Evolutionary conservation across 2,888 invertebrate species (phyloP).

Genomic region (Rhimphoctona megacephalus): DNA sequence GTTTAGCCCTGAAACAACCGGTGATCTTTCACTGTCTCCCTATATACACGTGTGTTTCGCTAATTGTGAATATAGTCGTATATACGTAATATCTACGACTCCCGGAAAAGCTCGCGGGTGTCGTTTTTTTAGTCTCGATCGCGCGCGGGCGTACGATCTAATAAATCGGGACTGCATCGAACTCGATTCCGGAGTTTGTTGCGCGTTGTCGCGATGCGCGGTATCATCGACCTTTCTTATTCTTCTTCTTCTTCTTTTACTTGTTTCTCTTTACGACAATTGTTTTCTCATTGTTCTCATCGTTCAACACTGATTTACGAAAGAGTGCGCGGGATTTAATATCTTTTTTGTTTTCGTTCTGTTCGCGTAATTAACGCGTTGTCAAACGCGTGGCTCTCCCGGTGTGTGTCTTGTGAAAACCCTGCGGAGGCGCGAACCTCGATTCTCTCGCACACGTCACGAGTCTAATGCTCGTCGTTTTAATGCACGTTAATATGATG

Average conservation of each 20-base stretch:
- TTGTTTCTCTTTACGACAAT: slow-evolving; percentile 4
- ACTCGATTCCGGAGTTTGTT: slow-evolving; percentile 54
- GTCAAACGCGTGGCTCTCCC: neutral
- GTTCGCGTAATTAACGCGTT: neutral
- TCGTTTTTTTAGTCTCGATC: slow-evolving; percentile 14
- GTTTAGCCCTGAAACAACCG: slow-evolving; percentile 48
- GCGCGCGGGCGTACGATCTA: slow-evolving; percentile 60
- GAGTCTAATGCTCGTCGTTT: neutral
- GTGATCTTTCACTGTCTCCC: slow-evolving; percentile 4
- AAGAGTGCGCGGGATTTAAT: neutral
- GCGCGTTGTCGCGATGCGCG: slow-evolving; percentile 59
- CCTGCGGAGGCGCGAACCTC: neutral
- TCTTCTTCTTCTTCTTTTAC: neutral
- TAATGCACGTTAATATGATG: neutral
- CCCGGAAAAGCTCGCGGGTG: slow-evolving; percentile 36
- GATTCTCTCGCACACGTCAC: neutral
- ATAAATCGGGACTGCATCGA: slow-evolving; percentile 58
- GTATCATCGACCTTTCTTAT: slow-evolving; percentile 7
- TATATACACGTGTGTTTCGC: neutral
- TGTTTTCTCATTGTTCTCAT: neutral
- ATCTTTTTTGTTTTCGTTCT: slow-evolving; percentile 1
- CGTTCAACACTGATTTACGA: neutral
- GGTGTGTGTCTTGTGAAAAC: slow-evolving; percentile 17
- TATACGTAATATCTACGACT: neutral
- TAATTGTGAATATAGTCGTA: neutral